Evolutionary conservation across 2,888 invertebrate species (phyloP).

Genomic region (Syritta pipiens): DNA sequence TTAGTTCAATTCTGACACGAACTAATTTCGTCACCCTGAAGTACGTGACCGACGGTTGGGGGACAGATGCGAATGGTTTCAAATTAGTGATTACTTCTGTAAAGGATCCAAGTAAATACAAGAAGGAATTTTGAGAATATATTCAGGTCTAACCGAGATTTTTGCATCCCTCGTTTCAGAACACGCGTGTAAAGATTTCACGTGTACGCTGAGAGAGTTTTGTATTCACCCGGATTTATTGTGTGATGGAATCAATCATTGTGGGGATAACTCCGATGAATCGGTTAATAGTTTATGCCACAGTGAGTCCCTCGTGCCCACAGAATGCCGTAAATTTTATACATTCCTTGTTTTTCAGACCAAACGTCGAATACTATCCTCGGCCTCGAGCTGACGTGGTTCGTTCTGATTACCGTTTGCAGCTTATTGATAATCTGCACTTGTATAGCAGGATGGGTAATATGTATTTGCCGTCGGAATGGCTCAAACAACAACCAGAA

Average conservation of each 20-base stretch:
- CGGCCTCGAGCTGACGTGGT: slow-evolving; percentile 88
- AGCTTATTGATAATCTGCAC: slow-evolving; percentile 85
- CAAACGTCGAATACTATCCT: slow-evolving; percentile 83
- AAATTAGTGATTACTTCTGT: slow-evolving; percentile 95
- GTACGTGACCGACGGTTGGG: slow-evolving; percentile 96
- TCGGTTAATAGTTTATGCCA: slow-evolving; percentile 91
- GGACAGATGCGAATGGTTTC: slow-evolving; percentile 94
- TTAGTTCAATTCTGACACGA: slow-evolving; percentile 93
- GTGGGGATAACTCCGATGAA: slow-evolving; percentile 96
- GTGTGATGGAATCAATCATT: slow-evolving; percentile 96
- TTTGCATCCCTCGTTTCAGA: too few relatives aligned
- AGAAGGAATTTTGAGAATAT: neutral
- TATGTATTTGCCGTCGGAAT: slow-evolving; percentile 88
- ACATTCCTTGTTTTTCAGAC: slow-evolving; percentile 78
- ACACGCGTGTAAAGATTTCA: slow-evolving; percentile 93
- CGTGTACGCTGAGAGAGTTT: slow-evolving; percentile 92
- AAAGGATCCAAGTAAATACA: slow-evolving; percentile 93
- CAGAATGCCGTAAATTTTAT: neutral
- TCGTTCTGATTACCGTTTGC: slow-evolving; percentile 86
- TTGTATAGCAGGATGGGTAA: slow-evolving; percentile 84
- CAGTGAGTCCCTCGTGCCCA: slow-evolving; percentile 82
- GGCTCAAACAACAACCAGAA: slow-evolving; percentile 80
- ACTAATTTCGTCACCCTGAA: slow-evolving; percentile 96
- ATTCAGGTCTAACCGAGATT: too few relatives aligned
- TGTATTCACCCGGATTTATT: slow-evolving; percentile 95